Conservation (phyloP, 2,797 vertebrate species). For the Helicolenus hilgendorfi region DNA sequence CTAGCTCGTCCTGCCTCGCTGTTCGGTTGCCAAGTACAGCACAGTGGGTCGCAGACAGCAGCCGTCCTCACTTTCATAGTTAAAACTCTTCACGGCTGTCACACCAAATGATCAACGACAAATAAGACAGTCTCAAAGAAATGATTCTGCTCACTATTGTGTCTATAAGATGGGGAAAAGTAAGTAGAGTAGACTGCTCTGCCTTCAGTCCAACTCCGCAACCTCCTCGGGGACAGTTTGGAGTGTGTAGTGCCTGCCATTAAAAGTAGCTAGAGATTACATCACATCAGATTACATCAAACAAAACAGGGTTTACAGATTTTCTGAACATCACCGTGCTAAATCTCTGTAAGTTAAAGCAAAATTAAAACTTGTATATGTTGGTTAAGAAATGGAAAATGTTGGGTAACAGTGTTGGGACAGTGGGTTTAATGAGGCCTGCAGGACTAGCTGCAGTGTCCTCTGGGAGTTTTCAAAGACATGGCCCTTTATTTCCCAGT, state of each 20-base stretch:
- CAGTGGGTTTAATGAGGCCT: constrained; percentile 23
- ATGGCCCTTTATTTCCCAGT: constrained; percentile 54
- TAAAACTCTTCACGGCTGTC: constrained; percentile 66
- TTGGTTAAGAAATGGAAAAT: background rate
- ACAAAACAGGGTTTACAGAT: background rate
- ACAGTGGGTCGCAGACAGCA: constrained; percentile 44
- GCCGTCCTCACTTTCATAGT: constrained; percentile 41
- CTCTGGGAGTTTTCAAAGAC: constrained; percentile 75
- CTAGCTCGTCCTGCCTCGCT: constrained; percentile 47
- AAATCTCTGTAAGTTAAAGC: background rate
- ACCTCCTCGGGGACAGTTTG: background rate
- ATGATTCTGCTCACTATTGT: constrained; percentile 18
- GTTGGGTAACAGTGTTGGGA: too few species aligned
- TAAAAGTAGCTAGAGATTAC: background rate
- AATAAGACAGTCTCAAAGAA: constrained; percentile 45
- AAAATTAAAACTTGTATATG: background rate
- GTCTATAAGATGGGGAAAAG: constrained; percentile 25
- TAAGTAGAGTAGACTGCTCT: background rate
- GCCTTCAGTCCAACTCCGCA: background rate
- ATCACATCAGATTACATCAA: constrained; percentile 2
- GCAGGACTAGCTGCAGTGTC: constrained; percentile 41
- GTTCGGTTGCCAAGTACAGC: constrained; percentile 61
- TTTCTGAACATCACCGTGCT: background rate
- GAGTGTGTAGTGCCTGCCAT: background rate
- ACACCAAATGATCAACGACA: constrained; percentile 53